These are phyloP conservation scores for Sminthurinus signatus DNA, from an alignment of 1,140 invertebrate species.

Conservation along the genomic window DNA sequence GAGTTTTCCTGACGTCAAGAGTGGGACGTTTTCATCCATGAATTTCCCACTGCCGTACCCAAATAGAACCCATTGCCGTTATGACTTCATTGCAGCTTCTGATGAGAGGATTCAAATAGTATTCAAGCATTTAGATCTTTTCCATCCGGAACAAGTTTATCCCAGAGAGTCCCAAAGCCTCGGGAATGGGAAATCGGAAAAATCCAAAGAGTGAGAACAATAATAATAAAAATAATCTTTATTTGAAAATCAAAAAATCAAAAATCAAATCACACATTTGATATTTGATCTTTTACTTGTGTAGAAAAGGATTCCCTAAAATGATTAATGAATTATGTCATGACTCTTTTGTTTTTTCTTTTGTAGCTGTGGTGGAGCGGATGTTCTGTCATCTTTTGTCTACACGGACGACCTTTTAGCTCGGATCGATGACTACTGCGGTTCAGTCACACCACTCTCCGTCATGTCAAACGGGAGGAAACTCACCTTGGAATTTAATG, in stretches of 20 bases:
- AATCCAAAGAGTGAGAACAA: conserved; percentile 21
- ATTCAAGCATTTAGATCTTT: conserved; percentile 66
- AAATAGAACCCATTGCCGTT: conserved; percentile 65
- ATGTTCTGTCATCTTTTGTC: conserved; percentile 70
- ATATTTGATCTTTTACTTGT: no score
- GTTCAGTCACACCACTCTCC: conserved; percentile 62
- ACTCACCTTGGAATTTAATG: conserved; percentile 73
- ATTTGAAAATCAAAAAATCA: no score
- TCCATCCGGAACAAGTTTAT: conserved; percentile 50
- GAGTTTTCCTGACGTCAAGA: not conserved
- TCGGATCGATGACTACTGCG: conserved; percentile 77
- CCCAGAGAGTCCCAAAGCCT: not conserved
- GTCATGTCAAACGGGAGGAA: conserved; percentile 78
- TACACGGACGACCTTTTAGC: conserved; percentile 68
- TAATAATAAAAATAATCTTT: no score
- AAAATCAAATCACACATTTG: no score
- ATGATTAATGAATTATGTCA: no score
- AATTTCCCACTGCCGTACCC: conserved; percentile 47
- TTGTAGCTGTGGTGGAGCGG: conserved; percentile 64
- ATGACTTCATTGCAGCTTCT: conserved; percentile 72
- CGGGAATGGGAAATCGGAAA: no score
- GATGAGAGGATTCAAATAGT: conserved; percentile 64
- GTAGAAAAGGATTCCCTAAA: not conserved
- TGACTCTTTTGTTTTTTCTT: conserved; percentile 22
- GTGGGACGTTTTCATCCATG: not conserved